Conservation (phyloP, 1,140 invertebrate species). For the Globodera rostochiensis region DNA sequence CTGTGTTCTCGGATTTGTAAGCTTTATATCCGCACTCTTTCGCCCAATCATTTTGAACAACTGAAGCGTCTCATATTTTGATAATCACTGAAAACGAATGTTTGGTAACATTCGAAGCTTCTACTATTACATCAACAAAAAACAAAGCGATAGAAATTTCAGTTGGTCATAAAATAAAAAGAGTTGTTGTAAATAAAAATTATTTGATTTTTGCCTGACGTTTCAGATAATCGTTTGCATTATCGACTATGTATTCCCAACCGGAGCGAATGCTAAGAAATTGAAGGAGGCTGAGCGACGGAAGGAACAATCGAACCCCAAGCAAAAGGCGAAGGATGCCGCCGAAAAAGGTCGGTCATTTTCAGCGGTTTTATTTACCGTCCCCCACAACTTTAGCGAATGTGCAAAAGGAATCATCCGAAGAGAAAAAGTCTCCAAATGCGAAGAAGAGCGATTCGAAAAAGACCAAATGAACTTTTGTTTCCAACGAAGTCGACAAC, state of each 20-base stretch:
- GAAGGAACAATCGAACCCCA: constrained; percentile 23
- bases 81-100: too few species aligned
- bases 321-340: constrained; percentile 22
- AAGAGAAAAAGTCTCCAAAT: constrained; percentile 20
- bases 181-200: too few species aligned
- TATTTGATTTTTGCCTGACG: too few species aligned
- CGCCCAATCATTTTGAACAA: too few species aligned
- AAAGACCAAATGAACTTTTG: constrained; percentile 46
- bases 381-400: background rate
- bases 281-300: constrained; percentile 35
- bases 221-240: constrained; percentile 59
- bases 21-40: constrained; percentile 18
- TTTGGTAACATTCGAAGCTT: too few species aligned
- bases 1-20: constrained; percentile 83
- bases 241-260: constrained; percentile 61
- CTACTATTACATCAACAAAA: too few species aligned
- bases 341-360: constrained; percentile 7
- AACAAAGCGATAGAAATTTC: too few species aligned
- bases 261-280: constrained; percentile 43
- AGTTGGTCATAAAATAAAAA: too few species aligned
- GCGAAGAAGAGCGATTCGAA: constrained; percentile 41
- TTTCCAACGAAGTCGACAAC: background rate
- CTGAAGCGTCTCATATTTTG: too few species aligned
- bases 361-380: background rate
- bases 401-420: constrained; percentile 6